Evolutionary conservation across 2,888 invertebrate genomes (phyloP).

Genomic region (Nomada flava): DNA sequence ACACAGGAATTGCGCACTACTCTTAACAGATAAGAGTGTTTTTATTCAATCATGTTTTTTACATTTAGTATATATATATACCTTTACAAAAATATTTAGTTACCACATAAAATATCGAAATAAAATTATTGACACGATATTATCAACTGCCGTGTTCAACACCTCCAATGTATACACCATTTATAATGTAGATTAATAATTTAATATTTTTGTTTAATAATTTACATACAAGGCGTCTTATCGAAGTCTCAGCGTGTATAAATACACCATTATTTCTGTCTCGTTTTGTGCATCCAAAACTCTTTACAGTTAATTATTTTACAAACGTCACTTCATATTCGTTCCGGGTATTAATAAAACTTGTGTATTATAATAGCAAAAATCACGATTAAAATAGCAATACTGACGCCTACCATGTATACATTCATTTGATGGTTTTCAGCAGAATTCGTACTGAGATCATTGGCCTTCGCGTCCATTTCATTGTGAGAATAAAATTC

Average conservation of each 20-base stretch:
- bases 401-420: slow-evolving; percentile 87
- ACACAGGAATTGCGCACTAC: slow-evolving; percentile 8
- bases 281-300: slow-evolving; percentile 16
- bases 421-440: slow-evolving; percentile 87
- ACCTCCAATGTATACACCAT: slow-evolving; percentile 18
- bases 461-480: slow-evolving; percentile 84
- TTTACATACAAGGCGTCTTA: slow-evolving; percentile 40
- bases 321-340: slow-evolving; percentile 3
- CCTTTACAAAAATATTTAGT: slow-evolving; percentile 60
- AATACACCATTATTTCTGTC: slow-evolving; percentile 35
- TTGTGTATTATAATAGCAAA: slow-evolving; percentile 88
- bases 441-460: slow-evolving; percentile 85
- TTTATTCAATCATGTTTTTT: slow-evolving; percentile 51
- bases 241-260: slow-evolving; percentile 25
- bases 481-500: slow-evolving; percentile 83
- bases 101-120: slow-evolving; percentile 29
- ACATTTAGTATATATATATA: slow-evolving; percentile 31
- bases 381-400: slow-evolving; percentile 87
- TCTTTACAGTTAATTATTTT: background rate
- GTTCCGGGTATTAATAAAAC: slow-evolving; percentile 62
- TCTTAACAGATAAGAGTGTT: slow-evolving; percentile 33
- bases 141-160: background rate
- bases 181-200: slow-evolving; percentile 38
- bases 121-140: slow-evolving; percentile 16
- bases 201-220: slow-evolving; percentile 53